Conservation (phyloP, 1,140 invertebrate species). For the Scaptomyza montana region DNA sequence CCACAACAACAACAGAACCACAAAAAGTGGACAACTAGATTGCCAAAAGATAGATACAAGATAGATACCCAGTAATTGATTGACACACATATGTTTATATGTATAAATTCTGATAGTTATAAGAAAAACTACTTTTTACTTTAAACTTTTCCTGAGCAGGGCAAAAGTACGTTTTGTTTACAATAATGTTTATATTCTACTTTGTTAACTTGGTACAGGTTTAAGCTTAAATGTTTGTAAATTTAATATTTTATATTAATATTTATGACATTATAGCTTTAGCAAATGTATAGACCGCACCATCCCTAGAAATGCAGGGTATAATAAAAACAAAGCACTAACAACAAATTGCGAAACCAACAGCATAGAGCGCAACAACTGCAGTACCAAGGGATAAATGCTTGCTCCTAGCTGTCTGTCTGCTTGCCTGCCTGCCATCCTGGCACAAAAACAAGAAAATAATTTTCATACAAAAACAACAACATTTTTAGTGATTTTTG, state of each 20-base stretch:
- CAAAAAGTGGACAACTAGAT: background rate
- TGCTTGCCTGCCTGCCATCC: conserved; percentile 5
- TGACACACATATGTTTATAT: no score
- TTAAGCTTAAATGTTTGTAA: no score
- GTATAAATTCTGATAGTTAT: no score
- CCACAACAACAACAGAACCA: background rate
- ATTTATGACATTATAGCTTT: background rate
- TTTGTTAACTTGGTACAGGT: no score
- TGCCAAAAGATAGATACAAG: background rate
- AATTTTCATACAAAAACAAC: conserved; percentile 45
- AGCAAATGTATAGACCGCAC: background rate
- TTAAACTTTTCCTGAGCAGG: no score
- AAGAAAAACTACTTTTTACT: no score
- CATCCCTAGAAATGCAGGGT: background rate
- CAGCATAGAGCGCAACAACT: conserved; percentile 2
- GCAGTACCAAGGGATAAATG: conserved; percentile 16
- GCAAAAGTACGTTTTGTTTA: no score
- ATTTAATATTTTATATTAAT: no score
- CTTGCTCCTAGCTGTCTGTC: background rate
- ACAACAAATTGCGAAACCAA: conserved; percentile 72
- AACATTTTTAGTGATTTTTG: conserved; percentile 58
- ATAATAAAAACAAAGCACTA: conserved; percentile 56
- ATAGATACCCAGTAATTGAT: conserved; percentile 5
- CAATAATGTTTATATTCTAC: no score
- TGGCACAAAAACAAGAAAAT: conserved; percentile 55